Evolutionary conservation across 2,113 vertebrate species (phyloP), one percentile per base, ranked within the genome.

Genomic region (Ornithorhynchus anatinus): DNA sequence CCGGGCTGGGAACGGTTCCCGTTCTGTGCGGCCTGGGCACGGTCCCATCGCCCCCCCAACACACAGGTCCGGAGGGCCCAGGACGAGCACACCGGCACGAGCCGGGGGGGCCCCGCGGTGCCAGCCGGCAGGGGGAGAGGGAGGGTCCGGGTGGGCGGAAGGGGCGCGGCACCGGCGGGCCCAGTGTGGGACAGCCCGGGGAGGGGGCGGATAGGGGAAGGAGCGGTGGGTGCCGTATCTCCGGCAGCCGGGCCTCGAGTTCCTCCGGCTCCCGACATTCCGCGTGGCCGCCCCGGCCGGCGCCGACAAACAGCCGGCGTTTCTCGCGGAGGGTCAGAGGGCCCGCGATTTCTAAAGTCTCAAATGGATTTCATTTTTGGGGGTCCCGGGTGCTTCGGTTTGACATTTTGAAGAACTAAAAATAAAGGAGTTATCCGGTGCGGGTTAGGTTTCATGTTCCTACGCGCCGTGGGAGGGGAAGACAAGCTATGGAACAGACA

Each of bases 401-500:
- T 84, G 58, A 70, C 63, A 59, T 75, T 79, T 83, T 1, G 29
- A 80, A 72, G 72, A 80, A 51, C 60, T 56, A 80, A 74, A 65
- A 40, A 36, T 59, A 47, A 10, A 15, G 33, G 59, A 33, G 43
- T 68, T 75, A 57, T 83, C 50, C 25, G 37, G 51, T 68, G 58
- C 72, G 72, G 78, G 4, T 83, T 63, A 33, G 57, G 69, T 75
- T 85, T 84, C 67, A 32, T 69, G 75, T 85, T 85, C 65, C 65
- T 78, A 4, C 75, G 80, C 80, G 84, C 84, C 69, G 66, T 45
- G 77, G 80, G 82, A 82, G 84, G 86, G 82, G 80, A 82, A 77
- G 86, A 67, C 67, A 77, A 85, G 84, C 76, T 84, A 75, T 73
- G 82, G 82, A 82, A 77, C 79, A 88, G 89, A 77, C 86, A 75